Percentiles rank a stretch among this genome's conserved stretches.
phyloP scores from a whole-genome alignment of 2,797 vertebrate genomes.

The Pithecia hirsuta region DNA sequence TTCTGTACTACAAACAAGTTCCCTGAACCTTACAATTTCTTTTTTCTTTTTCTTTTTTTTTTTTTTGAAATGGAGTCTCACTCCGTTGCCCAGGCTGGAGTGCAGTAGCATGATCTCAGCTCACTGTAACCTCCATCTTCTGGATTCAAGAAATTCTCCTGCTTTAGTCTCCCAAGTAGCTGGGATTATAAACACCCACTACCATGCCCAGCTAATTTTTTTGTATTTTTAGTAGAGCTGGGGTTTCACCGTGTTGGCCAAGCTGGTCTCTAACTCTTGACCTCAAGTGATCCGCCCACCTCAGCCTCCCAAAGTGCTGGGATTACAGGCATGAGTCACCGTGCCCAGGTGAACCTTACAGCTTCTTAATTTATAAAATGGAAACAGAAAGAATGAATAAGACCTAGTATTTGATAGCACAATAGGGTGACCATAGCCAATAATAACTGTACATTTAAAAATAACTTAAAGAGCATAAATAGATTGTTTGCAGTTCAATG shows the following conservation, averaged over 20 bases:
- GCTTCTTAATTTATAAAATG: slow-evolving; percentile 31
- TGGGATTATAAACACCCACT: background rate
- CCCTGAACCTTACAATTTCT: background rate
- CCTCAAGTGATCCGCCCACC: background rate
- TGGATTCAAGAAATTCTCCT: background rate
- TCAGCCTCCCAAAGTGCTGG: background rate
- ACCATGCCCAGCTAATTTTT: background rate
- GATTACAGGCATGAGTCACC: background rate
- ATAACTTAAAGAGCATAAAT: background rate
- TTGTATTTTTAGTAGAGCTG: background rate
- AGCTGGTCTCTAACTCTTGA: background rate
- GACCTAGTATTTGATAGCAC: background rate
- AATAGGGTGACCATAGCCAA: background rate
- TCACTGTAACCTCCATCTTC: background rate
- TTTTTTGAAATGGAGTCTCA: background rate
- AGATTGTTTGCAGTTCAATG: background rate
- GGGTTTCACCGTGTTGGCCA: background rate
- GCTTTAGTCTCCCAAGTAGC: background rate
- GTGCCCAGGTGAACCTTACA: background rate
- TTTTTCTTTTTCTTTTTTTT: too few relatives aligned
- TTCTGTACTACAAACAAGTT: background rate
- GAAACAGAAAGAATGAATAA: background rate
- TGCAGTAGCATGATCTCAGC: background rate
- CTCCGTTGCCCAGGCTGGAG: background rate
- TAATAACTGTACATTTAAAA: background rate